Base-by-base conservation (phyloP, 1,140 invertebrate species). In the Calliphora vicina region DNA sequence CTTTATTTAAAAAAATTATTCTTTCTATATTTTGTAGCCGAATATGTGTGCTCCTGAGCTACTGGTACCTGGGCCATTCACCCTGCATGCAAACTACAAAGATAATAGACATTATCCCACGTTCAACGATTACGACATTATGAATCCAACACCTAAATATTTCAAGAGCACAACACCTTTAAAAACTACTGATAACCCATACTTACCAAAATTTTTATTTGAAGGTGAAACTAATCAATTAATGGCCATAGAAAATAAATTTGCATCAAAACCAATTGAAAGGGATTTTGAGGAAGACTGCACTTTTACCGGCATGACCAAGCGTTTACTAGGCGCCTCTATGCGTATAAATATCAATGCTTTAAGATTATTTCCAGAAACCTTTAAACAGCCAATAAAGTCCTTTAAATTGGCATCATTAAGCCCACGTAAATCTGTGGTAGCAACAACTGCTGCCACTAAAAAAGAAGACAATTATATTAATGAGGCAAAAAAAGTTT, bases 41-140 rank as follows among this genome's bases (percentile, higher is more conserved):
- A 23, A 82, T n/a, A 57, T 67, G 20, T 57, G 72, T 17, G 45
- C 61, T 10, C 82, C 82, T 13, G 23, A 61, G 17, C 71, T 85
- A n/a, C 72, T 85, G 15, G 61, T 84, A n/a, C 84, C 84, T 26
- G 83, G 83, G 25, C 78, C 83, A 10, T 85, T 85, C 80, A 85
- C 84, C 15, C 29, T 85, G 20, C 61, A 82, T 78, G 82, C 82
- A 10, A 82, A 57, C 23, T 84, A 83, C 57, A 50, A 73, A 23
- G 61, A 83, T 20, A 85, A 80, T 74, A 42, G n/a, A 23, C 72
- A 83, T 29, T 85, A 85, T 61, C 84, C 84, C 2, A 57, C 42
- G 12, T 26, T 57, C 17, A 26, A 23, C 25, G n/a, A 20, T 17
- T 76, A 43, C 2, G 50, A 80, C 74, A 43, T 45, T 23, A 45